Conservation (phyloP, 2,113 vertebrate genomes). For the Halichoerus grypus region DNA sequence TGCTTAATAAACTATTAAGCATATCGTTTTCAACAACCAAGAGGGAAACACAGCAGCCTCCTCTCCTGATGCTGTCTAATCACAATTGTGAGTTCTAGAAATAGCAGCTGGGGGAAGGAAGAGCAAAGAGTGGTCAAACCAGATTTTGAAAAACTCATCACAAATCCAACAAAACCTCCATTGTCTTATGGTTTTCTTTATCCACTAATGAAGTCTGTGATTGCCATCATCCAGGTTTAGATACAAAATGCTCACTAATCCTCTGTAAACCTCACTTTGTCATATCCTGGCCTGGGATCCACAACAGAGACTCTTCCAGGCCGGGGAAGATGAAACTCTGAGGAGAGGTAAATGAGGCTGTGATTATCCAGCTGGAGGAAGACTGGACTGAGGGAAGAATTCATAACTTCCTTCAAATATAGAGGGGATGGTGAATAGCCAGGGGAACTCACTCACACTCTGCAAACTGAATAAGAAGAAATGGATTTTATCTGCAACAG, state of each 20-base stretch:
- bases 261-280: conserved; percentile 58
- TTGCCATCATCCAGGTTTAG: conserved; percentile 68
- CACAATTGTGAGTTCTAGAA: conserved; percentile 57
- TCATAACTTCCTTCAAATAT: conserved; percentile 2
- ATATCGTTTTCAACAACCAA: conserved; percentile 71
- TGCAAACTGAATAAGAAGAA: conserved; percentile 17
- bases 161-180: conserved; percentile 69
- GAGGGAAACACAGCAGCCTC: conserved; percentile 55
- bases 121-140: conserved; percentile 25
- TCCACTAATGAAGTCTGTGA: conserved; percentile 63
- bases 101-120: neutral
- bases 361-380: conserved; percentile 1
- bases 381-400: neutral
- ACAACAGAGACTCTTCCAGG: conserved; percentile 16
- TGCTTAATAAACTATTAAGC: conserved; percentile 81
- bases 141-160: conserved; percentile 14
- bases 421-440: neutral
- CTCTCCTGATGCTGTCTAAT: conserved; percentile 54
- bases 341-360: neutral
- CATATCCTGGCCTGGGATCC: conserved; percentile 56
- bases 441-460: neutral
- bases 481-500: conserved; percentile 8
- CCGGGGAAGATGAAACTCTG: neutral
- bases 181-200: conserved; percentile 41
- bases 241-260: conserved; percentile 75